Evolutionary conservation across 2,113 vertebrate species (phyloP), one percentile per base, ranked within the genome.

Genomic region (Muntiacus reevesi): DNA sequence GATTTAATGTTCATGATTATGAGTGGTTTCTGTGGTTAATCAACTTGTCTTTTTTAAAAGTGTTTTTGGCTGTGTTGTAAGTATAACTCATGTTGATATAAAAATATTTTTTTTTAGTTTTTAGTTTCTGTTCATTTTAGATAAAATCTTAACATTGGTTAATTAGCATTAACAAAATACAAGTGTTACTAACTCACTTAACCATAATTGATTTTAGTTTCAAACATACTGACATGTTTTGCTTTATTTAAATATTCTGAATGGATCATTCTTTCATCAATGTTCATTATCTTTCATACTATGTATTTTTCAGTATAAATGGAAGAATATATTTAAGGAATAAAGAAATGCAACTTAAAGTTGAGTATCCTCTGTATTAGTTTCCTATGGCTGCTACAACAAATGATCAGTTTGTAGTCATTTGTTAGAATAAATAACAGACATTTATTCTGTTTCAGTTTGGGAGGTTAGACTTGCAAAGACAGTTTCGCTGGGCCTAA

Each of bases 1-100:
- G 97, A 97, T 97, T 98, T 98, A 98, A 82, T 97, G 89, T 94
- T 96, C 47, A 60, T 98, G 59, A 98, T 98, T 97, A 94, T 95
- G 87, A 87, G 91, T 98, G 47, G 40, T 90, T 90, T 98, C 36
- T 81, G 60, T 94, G 84, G 60, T 98, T 94, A 98, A 95, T 96
- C 88, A 3, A n/a, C n/a, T 84, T 45, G 50, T 92, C 45, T 88
- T 76, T 97, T 74, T 47, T 11, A 89, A 93, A 50, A 1, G 16
- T 50, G 2, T 43, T 93, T 94, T 30, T 27, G 36, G 17, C 88
- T 85, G 59, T 81, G 64, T 89, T 64, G 30, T 95, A 96, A 17
- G 17, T 87, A 85, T 95, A 97, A 86, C 45, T 55, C 7, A 83
- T 89, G 27, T 89, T 64, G 67, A 76, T 82, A 90, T 43, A 83